A percentile compares a stretch with the other conserved stretches of the same genome.
Evolutionary conservation across 2,888 invertebrate species (phyloP).

Genomic region (Nephrotoma flavescens): DNA sequence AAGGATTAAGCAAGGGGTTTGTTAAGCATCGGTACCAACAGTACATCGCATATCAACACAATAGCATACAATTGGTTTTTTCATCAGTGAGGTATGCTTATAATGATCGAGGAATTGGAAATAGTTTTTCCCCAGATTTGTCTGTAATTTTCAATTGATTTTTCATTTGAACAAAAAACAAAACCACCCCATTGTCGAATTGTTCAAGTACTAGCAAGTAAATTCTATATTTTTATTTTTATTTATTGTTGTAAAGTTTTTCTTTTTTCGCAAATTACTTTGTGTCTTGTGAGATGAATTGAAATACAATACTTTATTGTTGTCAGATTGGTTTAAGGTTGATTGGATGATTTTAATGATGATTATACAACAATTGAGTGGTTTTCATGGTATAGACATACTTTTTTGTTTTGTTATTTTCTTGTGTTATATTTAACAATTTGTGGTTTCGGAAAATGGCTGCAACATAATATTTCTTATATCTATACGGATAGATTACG

Average conservation of each 20-base stretch:
- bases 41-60: no score
- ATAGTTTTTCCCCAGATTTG: background rate
- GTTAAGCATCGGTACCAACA: no score
- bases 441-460: background rate
- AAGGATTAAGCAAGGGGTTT: no score
- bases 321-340: background rate
- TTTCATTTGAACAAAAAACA: background rate
- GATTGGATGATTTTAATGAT: background rate
- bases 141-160: background rate
- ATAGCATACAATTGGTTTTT: background rate
- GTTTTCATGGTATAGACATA: background rate
- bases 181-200: background rate
- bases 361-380: background rate
- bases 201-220: background rate
- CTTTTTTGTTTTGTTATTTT: background rate
- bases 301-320: background rate
- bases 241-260: background rate
- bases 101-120: background rate
- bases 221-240: background rate
- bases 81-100: background rate
- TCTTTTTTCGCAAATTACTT: background rate
- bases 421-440: background rate
- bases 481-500: no score
- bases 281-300: background rate
- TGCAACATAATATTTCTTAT: no score